A percentile compares a stretch with the other conserved stretches of the same genome.
Evolutionary conservation across 1,140 invertebrate species (phyloP).

Genomic region (Diorhabda elongata): DNA sequence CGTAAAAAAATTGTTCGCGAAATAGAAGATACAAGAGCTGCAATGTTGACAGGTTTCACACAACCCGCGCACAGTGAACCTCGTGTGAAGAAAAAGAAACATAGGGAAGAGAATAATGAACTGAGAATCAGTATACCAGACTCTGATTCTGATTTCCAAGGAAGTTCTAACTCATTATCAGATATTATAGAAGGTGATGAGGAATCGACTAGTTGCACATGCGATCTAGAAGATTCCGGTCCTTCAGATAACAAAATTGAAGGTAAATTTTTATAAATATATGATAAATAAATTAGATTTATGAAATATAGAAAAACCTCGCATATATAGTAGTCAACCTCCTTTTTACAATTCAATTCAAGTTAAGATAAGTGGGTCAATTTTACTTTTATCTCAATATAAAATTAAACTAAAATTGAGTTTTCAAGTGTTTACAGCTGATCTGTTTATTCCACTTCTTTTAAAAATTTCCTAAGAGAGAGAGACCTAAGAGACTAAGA

Average conservation of each 20-base stretch:
- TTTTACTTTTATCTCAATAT: too few relatives aligned
- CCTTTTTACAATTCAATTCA: too few relatives aligned
- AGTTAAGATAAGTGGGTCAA: too few relatives aligned
- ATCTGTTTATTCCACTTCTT: too few relatives aligned
- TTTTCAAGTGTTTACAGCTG: too few relatives aligned
- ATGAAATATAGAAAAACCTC: too few relatives aligned
- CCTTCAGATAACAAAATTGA: neutral
- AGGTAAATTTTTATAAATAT: too few relatives aligned
- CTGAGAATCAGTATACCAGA: slow-evolving; percentile 25
- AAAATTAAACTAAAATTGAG: too few relatives aligned
- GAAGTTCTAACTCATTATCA: neutral
- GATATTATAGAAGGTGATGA: slow-evolving; percentile 3
- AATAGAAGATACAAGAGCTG: slow-evolving; percentile 50
- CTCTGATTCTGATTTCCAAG: slow-evolving; percentile 8
- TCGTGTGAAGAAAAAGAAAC: slow-evolving; percentile 18
- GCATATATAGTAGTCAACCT: too few relatives aligned
- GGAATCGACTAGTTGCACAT: slow-evolving; percentile 4
- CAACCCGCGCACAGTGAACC: slow-evolving; percentile 6
- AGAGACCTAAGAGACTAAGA: too few relatives aligned
- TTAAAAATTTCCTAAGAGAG: too few relatives aligned
- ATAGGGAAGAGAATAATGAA: slow-evolving; percentile 20
- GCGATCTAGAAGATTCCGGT: neutral
- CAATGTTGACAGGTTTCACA: slow-evolving; percentile 40
- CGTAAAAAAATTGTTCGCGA: slow-evolving; percentile 48
- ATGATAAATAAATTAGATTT: too few relatives aligned